Percentiles rank a stretch among this genome's conserved stretches.
Evolutionary conservation across 2,113 vertebrate genomes (phyloP).

Genomic region (Saimiri boliviensis): DNA sequence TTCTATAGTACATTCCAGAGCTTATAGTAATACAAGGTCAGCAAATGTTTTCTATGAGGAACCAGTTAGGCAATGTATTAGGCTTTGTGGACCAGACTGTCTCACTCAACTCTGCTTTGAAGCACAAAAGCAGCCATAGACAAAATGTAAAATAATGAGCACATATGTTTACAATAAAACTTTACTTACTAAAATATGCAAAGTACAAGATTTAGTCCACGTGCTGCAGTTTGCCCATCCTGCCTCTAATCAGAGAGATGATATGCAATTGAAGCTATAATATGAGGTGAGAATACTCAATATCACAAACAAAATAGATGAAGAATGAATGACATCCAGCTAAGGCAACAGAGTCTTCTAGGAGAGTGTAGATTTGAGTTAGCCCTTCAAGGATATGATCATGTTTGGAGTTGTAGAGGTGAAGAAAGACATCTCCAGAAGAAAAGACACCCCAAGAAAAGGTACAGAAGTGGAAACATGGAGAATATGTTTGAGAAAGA

Average conservation of each 20-base stretch:
- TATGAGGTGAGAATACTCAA: background rate
- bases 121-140: background rate
- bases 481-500: conserved; percentile 33
- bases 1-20: conserved; percentile 12
- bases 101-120: background rate
- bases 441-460: conserved; percentile 20
- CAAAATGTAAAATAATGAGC: background rate
- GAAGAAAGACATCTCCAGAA: background rate
- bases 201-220: background rate
- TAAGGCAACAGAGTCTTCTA: background rate
- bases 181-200: background rate
- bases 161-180: background rate
- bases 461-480: background rate
- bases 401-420: background rate
- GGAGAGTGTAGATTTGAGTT: conserved; percentile 12
- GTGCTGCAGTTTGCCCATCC: background rate
- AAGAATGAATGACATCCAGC: background rate
- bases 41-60: conserved; percentile 6
- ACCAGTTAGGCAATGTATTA: background rate
- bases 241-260: background rate
- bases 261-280: background rate
- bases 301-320: background rate
- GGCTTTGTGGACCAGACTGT: background rate
- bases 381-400: background rate
- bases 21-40: background rate